Evolutionary conservation across 2,113 vertebrate species (phyloP), one percentile per base, ranked within the genome.

Genomic region (Zingel zingel): DNA sequence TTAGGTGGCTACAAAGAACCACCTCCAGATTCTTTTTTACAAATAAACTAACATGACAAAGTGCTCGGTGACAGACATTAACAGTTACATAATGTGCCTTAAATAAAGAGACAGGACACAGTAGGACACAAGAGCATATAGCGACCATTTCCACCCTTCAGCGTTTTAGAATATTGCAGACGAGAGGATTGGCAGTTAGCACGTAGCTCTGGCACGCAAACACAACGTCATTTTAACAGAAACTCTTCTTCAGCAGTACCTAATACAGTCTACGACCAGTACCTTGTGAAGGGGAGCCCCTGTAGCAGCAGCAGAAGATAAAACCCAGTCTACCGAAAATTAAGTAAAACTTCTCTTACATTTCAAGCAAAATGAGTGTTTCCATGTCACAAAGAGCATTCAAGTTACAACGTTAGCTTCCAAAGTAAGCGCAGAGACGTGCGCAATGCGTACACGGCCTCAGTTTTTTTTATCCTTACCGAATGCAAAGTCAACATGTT

Each of bases 401-500:
- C 13, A n/a, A 19, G 36, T 2, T 61, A 23, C 39, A 58, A 48
- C 3, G 2, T 4, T 4, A 23, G 6, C 21, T 25, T 19, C 6
- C 51, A 14, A 13, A 58, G 4, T 16, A 39, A 14, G 53, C 48
- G 0, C 0, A 7, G 33, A 15, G 21, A 33, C 18, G 45, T 18
- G 53, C 16, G 58, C 12, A 9, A 1, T 19, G 18, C 13, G n/a
- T 13, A 19, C 10, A n/a, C 1, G 11, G 5, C 14, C 0, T 67
- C 1, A 1, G 13, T 67, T 76, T 33, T 21, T 30, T 21, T 30
- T 33, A 30, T 78, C 50, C 89, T 95, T 95, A 96, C 96, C 95
- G 33, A 89, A 50, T 45, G 78, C 76, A 83, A 88, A 89, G 83
- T 78, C 79, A 87, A 90, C 95, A 96, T 95, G 88, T 58, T 88